Evolutionary conservation across 2,888 invertebrate genomes (phyloP).

Genomic region (Tolmerus cingulatus): DNA sequence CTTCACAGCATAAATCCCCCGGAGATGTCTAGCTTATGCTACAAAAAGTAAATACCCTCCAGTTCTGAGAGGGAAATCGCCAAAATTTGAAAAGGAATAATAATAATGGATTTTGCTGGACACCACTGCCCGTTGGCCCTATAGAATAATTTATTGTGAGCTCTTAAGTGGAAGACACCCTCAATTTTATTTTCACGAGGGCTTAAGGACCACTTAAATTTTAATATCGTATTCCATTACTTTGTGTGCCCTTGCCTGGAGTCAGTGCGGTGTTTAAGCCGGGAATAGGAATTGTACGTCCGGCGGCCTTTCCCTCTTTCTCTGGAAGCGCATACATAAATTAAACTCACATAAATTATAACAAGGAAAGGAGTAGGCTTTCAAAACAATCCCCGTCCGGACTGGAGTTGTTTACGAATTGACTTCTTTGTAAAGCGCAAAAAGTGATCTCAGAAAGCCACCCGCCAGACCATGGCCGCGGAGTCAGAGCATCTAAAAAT

Average conservation of each 20-base stretch:
- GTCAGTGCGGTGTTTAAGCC: neutral
- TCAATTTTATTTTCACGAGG: neutral
- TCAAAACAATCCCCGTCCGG: neutral
- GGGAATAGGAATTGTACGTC: neutral
- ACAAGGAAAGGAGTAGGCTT: neutral
- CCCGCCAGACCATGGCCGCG: neutral
- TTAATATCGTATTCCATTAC: neutral
- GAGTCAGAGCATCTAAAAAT: neutral
- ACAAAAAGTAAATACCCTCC: neutral
- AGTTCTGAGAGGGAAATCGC: neutral
- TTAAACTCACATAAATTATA: neutral
- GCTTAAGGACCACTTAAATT: neutral
- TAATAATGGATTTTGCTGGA: neutral
- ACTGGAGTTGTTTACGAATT: neutral
- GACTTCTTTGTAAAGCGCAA: neutral
- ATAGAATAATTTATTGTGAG: neutral
- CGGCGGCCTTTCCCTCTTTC: neutral
- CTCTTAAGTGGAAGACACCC: neutral
- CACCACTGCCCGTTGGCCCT: neutral
- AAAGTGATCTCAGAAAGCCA: neutral
- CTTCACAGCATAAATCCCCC: neutral
- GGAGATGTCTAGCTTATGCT: neutral
- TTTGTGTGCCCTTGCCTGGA: neutral
- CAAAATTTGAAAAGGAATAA: neutral
- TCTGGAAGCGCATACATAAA: neutral